Evolutionary conservation across 2,888 invertebrate genomes (phyloP), one percentile per base, ranked within the genome.

Genomic region (Acronicta alni): DNA sequence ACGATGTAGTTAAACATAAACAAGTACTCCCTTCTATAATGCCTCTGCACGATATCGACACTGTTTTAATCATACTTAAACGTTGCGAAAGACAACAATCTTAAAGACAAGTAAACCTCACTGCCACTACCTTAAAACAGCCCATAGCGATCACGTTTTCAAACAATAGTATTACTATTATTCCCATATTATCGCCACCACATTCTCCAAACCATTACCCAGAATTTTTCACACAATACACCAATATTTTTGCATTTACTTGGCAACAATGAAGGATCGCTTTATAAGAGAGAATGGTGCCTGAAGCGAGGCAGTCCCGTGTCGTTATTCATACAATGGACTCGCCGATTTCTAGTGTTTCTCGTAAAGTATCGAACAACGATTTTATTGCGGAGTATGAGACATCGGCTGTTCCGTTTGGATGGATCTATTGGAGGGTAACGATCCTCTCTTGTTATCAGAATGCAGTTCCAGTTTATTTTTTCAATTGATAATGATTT

Each of bases 271-370:
- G 57, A 56, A 48, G 43, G 55, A 67, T 62, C 49, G 61, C 59
- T 73, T 63, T 70, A 67, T 57, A 63, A 52, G 23, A 39, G 44
- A 35, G 45, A 46, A 54, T 39, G 20, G 56, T 18, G 69, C 72
- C 79, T 71, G 38, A 20, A 39, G 73, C 75, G 53, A 45, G 37
- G 48, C 62, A 57, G 57, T 70, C 63, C 65, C 61, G 52, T 54
- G 41, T 74, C 72, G 52, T 74, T 75, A 75, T 77, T 77, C 79
- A 65, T 69, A 70, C 62, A 58, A 72, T 76, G 60, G 72, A 67
- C 67, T 59, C 37, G 45, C 43, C 43, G 49, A 51, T 67, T 74
- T 68, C 61, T 67, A 52, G 60, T 69, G 71, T 73, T 68, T 61
- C 55, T 38, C 57, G 63, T 58, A 75, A 77, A 75, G 60, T 66